Base-by-base conservation (phyloP, 2,888 invertebrate species). In the Cataglyphis cursor region DNA sequence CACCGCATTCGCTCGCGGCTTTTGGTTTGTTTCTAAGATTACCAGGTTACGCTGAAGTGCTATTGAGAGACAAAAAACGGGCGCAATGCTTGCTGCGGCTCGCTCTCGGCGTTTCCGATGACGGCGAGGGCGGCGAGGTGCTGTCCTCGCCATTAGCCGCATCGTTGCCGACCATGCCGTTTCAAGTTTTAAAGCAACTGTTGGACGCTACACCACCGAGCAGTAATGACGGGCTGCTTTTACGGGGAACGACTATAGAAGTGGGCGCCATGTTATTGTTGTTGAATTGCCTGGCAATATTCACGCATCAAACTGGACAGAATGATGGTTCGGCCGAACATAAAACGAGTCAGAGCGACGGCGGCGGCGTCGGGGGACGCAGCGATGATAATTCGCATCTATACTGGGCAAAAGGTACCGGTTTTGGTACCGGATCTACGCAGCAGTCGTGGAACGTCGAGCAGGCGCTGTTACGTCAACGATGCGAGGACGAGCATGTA, bases 401-500 rank as follows among this genome's bases (percentile, higher is more conserved):
- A 88, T 98, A 99, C 95, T 99, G 99, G 99, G 99, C 99, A 0
- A 99, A 99, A 95, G 99, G 99, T 62, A 99, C 99, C 3, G 99
- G 99, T 1, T 99, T 99, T 95, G 99, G 99, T 70, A 99, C 99
- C 0, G 99, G 99, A 35, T 98, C 98, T 31, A 99, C 98, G 15
- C 97, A 98, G 87, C 99, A 99, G 94, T 98, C 98, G 65, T 99
- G 99, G 99, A 99, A 99, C 95, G 98, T 99, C 54, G 99, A 99
- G 93, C 98, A 98, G 93, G 98, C 99, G n/a, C 95, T 99, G 73
- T 95, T 98, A 87, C 96, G 98, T 15, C 99, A 99, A 94, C 96
- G 97, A 85, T 98, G 97, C 84, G 99, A 99, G 95, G 99, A 99
- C 94, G 98, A 99, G 93, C 98, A 99, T 94, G 98, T 99, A 4